A percentile compares a stretch with the other conserved stretches of the same genome.
Conservation (phyloP, 2,797 vertebrate genomes). For the Anniella stebbinsi region DNA sequence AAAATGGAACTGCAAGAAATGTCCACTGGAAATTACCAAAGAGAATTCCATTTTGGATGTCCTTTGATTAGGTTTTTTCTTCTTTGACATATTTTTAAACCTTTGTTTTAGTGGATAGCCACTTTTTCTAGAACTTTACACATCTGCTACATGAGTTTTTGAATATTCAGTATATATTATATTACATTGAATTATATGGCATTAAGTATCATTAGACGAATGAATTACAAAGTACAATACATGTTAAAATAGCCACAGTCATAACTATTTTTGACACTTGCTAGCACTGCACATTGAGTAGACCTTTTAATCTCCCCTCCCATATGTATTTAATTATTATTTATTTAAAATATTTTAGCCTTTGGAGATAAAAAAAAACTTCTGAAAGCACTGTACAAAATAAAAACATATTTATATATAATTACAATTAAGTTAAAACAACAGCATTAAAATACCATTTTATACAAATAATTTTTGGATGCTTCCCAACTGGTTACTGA, state of each 20-base stretch:
- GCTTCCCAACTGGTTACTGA: too few relatives aligned
- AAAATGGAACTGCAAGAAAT: background rate
- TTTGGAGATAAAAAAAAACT: too few relatives aligned
- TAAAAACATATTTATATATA: too few relatives aligned
- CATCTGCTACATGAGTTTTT: background rate
- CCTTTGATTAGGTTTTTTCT: background rate
- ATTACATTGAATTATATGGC: background rate
- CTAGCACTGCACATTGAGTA: background rate
- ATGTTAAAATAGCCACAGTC: background rate
- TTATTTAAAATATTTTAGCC: background rate
- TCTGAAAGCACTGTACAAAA: too few relatives aligned
- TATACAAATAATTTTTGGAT: too few relatives aligned
- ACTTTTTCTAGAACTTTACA: background rate
- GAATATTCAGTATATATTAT: background rate
- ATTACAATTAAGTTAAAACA: too few relatives aligned
- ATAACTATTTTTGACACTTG: background rate
- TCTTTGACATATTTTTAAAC: background rate
- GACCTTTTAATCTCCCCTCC: background rate
- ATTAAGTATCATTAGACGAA: background rate
- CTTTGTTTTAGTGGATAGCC: background rate
- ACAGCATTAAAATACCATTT: too few relatives aligned
- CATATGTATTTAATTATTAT: background rate
- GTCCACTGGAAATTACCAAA: background rate
- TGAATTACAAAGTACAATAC: background rate
- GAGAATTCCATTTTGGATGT: background rate